These are phyloP conservation scores for Temnopleurus reevesii DNA, from an alignment of 53 echinoderm and acorn worm species.

Conservation along the genomic window DNA sequence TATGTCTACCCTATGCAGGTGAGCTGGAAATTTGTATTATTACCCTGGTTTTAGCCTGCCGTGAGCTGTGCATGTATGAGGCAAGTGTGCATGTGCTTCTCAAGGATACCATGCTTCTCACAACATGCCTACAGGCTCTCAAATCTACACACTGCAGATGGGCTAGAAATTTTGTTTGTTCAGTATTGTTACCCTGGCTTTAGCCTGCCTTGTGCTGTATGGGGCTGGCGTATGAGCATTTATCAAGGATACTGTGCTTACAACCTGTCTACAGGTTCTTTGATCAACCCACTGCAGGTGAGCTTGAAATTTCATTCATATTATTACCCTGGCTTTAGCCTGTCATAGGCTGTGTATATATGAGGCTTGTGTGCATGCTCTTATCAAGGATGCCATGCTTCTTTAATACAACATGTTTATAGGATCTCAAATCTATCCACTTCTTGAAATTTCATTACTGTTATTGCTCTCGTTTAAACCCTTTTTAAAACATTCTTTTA, in stretches of 20 bases:
- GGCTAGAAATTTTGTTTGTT: no score
- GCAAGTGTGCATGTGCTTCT: constrained; percentile 1
- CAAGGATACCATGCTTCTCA: constrained; percentile 19
- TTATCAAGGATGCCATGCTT: constrained; percentile 29
- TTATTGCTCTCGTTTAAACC: no score
- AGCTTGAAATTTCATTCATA: no score
- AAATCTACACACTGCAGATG: constrained; percentile 38
- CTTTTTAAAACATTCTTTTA: no score
- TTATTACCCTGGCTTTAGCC: no score
- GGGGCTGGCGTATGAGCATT: neutral
- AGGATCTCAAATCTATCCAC: constrained; percentile 23
- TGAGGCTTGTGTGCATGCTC: neutral
- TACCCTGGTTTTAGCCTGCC: no score
- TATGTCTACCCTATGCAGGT: constrained; percentile 17
- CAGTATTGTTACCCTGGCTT: no score
- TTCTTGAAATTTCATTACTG: no score
- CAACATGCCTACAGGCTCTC: constrained; percentile 23
- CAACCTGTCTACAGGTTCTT: constrained; percentile 30
- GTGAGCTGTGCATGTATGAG: constrained; percentile 7
- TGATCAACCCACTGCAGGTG: constrained; percentile 35
- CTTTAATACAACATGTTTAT: constrained; percentile 9
- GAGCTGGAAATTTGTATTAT: no score
- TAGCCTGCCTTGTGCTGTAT: constrained; percentile 20
- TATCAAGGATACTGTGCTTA: constrained; percentile 19
- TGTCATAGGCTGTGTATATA: constrained; percentile 40